These are phyloP conservation scores for Drosophila nigricruria DNA, from an alignment of 2,888 invertebrate species.

Conservation along the genomic window DNA sequence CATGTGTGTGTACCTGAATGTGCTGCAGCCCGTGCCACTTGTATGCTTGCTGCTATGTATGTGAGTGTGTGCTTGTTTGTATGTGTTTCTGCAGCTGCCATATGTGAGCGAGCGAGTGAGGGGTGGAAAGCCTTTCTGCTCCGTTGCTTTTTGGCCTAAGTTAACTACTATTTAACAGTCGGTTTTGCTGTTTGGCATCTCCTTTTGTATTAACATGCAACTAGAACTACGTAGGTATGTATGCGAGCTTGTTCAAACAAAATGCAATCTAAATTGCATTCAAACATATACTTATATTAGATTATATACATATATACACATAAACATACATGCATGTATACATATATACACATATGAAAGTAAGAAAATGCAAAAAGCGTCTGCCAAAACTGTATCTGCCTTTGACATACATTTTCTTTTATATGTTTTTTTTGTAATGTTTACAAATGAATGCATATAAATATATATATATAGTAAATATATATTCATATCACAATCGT, in stretches of 20 bases:
- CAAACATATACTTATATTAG: background rate
- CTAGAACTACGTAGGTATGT: conserved; percentile 20
- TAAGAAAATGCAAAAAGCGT: conserved; percentile 4
- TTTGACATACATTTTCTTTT: background rate
- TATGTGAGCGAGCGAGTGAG: conserved; percentile 34
- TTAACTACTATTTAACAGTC: conserved; percentile 56
- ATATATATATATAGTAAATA: background rate
- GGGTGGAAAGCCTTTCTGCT: conserved; percentile 72
- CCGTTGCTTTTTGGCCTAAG: conserved; percentile 51
- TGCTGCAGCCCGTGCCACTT: conserved; percentile 43
- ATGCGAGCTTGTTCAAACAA: conserved; percentile 2
- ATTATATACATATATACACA: background rate
- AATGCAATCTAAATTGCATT: conserved; percentile 4
- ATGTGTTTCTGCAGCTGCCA: conserved; percentile 54
- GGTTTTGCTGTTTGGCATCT: conserved; percentile 22
- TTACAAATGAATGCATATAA: background rate
- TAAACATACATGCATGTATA: background rate
- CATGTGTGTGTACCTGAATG: conserved; percentile 18
- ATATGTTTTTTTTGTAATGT: background rate
- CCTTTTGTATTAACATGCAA: conserved; percentile 34
- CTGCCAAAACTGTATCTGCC: conserved; percentile 1
- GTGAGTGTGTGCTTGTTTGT: background rate
- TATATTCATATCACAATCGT: too few relatives aligned
- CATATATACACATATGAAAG: conserved; percentile 3
- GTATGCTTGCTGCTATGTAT: conserved; percentile 5